Evolutionary conservation across 2,113 vertebrate genomes (phyloP).

Genomic region (Chlamydotis undulata): DNA sequence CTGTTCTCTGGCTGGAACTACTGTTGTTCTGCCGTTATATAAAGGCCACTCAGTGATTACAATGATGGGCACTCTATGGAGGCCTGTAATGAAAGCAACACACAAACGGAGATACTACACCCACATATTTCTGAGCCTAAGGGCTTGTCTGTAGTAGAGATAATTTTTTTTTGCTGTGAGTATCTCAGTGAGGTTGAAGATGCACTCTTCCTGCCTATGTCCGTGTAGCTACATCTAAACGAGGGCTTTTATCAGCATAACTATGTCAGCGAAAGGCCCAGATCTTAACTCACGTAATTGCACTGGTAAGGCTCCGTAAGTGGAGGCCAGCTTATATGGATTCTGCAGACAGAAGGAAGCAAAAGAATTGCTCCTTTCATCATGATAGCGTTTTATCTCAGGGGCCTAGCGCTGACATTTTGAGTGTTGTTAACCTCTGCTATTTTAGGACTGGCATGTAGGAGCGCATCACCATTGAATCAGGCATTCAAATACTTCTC

Average conservation of each 20-base stretch:
- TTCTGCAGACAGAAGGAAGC: background rate
- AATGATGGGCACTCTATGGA: background rate
- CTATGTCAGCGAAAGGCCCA: background rate
- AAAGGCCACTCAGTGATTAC: background rate
- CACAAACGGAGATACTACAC: background rate
- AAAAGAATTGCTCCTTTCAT: slow-evolving; percentile 30
- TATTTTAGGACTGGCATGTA: background rate
- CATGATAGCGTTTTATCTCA: background rate
- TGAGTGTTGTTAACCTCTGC: background rate
- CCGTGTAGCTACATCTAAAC: background rate
- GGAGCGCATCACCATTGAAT: background rate
- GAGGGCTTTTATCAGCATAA: background rate
- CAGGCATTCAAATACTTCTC: background rate
- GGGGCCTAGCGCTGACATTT: background rate
- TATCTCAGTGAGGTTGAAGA: background rate
- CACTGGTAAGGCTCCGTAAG: background rate
- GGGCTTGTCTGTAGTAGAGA: background rate
- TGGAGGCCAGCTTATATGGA: background rate
- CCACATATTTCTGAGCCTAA: background rate
- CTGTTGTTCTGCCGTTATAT: background rate
- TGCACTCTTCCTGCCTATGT: background rate
- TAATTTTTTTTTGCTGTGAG: background rate
- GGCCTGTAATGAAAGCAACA: background rate
- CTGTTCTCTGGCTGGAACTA: background rate
- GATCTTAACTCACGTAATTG: background rate